Evolutionary conservation across 2,888 invertebrate species (phyloP).

Genomic region (Platypus cylindrus): DNA sequence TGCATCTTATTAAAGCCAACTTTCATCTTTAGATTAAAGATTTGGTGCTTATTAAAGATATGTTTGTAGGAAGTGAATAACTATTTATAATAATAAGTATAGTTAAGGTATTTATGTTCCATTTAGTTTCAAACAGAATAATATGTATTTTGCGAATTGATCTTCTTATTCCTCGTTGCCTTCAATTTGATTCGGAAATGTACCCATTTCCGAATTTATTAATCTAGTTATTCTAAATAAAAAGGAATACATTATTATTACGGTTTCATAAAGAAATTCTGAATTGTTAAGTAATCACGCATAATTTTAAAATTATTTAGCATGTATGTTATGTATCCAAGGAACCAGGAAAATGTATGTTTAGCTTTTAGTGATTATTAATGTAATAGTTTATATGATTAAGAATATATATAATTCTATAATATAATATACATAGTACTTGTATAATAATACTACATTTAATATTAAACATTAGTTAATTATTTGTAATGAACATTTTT

Average conservation of each 20-base stretch:
- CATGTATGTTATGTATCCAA: conserved; percentile 18
- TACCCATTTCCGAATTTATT: no score
- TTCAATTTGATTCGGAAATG: no score
- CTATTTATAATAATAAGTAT: conserved; percentile 30
- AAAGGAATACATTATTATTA: no score
- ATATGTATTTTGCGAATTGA: conserved; percentile 31
- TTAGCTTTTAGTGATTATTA: conserved; percentile 18
- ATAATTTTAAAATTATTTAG: conserved; percentile 28
- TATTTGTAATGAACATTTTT: conserved; percentile 14
- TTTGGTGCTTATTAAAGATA: conserved; percentile 35
- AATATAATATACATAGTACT: conserved; percentile 17
- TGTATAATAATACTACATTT: conserved; percentile 17
- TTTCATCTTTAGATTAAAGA: conserved; percentile 33
- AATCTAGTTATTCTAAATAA: no score
- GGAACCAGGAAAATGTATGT: conserved; percentile 16
- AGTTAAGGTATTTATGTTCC: conserved; percentile 30
- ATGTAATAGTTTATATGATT: conserved; percentile 15
- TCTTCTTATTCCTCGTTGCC: conserved; percentile 30
- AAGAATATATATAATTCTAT: conserved; percentile 13
- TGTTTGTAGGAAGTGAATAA: no score
- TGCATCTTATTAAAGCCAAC: conserved; percentile 29
- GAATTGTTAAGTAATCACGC: conserved; percentile 35
- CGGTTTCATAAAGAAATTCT: conserved; percentile 35
- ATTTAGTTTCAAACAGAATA: conserved; percentile 30
- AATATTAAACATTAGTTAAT: no score